Evolutionary conservation across 2,888 invertebrate genomes (phyloP).

Genomic region (Diaprepes abbreviatus): DNA sequence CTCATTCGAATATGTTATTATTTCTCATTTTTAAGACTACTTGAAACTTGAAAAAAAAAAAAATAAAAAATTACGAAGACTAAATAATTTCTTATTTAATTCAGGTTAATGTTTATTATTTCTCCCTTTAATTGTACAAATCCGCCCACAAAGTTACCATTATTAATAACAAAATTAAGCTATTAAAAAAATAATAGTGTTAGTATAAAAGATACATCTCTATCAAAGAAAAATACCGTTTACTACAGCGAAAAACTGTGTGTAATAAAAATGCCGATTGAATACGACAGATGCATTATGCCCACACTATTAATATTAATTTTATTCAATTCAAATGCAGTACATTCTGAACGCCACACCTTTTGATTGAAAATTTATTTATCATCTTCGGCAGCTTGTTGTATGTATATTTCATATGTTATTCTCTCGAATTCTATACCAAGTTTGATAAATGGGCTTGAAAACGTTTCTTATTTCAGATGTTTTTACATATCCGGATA

Average conservation of each 20-base stretch:
- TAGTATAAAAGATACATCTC: no score
- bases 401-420: slow-evolving; percentile 5
- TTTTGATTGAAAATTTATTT: slow-evolving; percentile 19
- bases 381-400: slow-evolving; percentile 24
- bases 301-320: slow-evolving; percentile 23
- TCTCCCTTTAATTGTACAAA: no score
- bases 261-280: slow-evolving; percentile 15
- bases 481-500: not conserved
- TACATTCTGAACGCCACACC: slow-evolving; percentile 20
- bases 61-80: no score
- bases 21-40: no score
- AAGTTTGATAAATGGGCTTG: not conserved
- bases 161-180: no score
- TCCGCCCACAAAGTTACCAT: no score
- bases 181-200: no score
- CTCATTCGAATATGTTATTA: no score
- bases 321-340: slow-evolving; percentile 20
- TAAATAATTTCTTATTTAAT: no score
- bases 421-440: not conserved
- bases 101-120: no score
- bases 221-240: not conserved
- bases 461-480: not conserved
- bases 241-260: not conserved
- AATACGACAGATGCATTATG: slow-evolving; percentile 13
- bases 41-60: no score